phyloP scores from a whole-genome alignment of 2,797 vertebrate genomes.

The Catostomus latipinnis region DNA sequence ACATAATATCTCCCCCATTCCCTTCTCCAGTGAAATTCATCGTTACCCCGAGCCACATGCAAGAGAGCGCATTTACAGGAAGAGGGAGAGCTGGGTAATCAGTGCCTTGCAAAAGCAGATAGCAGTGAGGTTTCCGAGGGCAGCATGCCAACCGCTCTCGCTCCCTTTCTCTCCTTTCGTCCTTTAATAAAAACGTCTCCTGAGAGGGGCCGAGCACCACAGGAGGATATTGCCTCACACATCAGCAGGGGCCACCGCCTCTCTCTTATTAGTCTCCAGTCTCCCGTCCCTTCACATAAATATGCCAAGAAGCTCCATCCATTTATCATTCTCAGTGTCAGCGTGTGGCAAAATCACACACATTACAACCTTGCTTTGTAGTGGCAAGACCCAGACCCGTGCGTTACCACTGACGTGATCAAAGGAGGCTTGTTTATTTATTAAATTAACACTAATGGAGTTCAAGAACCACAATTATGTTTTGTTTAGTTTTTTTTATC shows the following conservation, averaged over 20 bases:
- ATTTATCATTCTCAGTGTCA: conserved; percentile 55
- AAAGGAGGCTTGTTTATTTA: conserved; percentile 55
- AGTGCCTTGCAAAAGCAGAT: conserved; percentile 55
- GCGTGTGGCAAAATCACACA: conserved; percentile 45
- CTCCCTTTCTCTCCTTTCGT: conserved; percentile 1
- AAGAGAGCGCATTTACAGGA: conserved; percentile 41
- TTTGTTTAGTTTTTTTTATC: conserved; percentile 14
- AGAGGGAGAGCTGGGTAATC: conserved; percentile 56
- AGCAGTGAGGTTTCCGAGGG: conserved; percentile 49
- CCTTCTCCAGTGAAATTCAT: conserved; percentile 4
- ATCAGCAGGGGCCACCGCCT: conserved; percentile 52
- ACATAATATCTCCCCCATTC: background rate
- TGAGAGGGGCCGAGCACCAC: conserved; percentile 52
- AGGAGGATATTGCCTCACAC: conserved; percentile 56
- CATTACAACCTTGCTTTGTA: conserved; percentile 46
- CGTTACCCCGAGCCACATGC: conserved; percentile 19
- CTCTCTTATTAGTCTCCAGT: conserved; percentile 59
- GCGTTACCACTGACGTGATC: conserved; percentile 17
- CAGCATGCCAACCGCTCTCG: conserved; percentile 43
- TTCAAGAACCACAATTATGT: conserved; percentile 46
- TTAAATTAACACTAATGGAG: conserved; percentile 58
- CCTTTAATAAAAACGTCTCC: conserved; percentile 53
- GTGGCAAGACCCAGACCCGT: background rate
- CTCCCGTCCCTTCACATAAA: conserved; percentile 51
- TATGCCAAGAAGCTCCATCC: conserved; percentile 50